Base-by-base conservation (phyloP, 2,113 vertebrate species). In the Tympanuchus pallidicinctus region DNA sequence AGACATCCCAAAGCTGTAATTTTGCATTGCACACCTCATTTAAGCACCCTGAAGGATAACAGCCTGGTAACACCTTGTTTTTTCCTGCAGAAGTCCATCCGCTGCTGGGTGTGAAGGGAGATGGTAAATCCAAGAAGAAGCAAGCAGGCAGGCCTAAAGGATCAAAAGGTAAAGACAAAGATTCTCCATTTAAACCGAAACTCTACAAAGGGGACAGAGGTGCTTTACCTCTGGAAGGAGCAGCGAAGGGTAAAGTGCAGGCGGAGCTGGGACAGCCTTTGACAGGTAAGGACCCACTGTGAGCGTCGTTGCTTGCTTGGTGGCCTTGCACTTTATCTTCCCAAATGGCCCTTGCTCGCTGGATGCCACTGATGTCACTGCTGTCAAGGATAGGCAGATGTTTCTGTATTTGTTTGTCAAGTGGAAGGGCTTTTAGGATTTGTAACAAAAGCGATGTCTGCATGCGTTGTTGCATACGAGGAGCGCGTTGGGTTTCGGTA, bases 151-250 rank as follows among this genome's bases (percentile, higher is more conserved):
- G 99, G 94, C 99, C 99, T 82, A 99, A 99, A 98, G 99, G 99
- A 98, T 99, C 99, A 98, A 99, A 99, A 99, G 99, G 99, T 99
- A 99, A 99, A 99, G 99, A 99, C 98, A 99, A 99, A 99, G 99
- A 99, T 98, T 99, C 99, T 98, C 98, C 99, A 97, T 99, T 99
- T 98, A 99, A 99, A 97, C 98, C 99, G 95, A 99, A 99, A 98
- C 98, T 98, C 98, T 99, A 98, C 98, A 99, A 98, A 98, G 99
- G 98, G 91, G 99, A 99, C 95, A 98, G 99, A 98, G 98, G 98
- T 96, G 34, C 95, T 96, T 98, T 98, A 92, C 98, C 99, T 96
- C 96, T 98, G 98, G 99, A 99, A 98, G 98, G 98, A 98, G 98
- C 98, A 97, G 98, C 98, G 98, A 99, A 99, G 98, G 99, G 98